phyloP scores from a whole-genome alignment of 2,797 vertebrate genomes.

The Ciconia nigra region DNA sequence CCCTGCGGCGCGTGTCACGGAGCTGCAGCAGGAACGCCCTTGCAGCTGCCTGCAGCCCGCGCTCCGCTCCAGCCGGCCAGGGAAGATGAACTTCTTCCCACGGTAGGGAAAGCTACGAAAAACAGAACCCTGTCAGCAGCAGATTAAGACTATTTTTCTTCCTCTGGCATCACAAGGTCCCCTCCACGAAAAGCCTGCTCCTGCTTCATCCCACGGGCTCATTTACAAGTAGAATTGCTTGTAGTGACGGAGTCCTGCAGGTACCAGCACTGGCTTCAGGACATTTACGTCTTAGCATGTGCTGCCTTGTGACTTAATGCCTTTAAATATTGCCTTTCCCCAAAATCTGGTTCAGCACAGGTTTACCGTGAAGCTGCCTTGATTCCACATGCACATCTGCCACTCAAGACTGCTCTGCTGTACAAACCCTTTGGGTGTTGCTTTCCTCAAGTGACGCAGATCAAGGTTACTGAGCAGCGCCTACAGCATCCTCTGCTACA shows the following conservation, averaged over 20 bases:
- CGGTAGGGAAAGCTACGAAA: not conserved
- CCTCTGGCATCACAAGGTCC: not conserved
- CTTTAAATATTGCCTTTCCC: not conserved
- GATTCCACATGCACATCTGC: not conserved
- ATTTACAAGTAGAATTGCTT: not conserved
- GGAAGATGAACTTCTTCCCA: not conserved
- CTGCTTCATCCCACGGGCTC: not conserved
- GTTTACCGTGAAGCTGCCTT: not conserved
- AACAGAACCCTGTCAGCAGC: not conserved
- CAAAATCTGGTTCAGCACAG: accelerated
- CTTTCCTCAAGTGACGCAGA: not conserved
- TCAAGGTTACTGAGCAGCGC: not conserved
- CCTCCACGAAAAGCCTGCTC: not conserved
- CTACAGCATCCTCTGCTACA: not conserved
- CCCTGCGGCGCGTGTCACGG: accelerated
- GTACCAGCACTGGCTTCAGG: not conserved
- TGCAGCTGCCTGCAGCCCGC: not conserved
- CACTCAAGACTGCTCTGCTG: not conserved
- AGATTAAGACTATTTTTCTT: not conserved
- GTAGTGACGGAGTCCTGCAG: not conserved
- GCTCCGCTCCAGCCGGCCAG: not conserved
- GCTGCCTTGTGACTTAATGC: not conserved
- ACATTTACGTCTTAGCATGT: not conserved
- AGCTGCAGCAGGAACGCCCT: not conserved
- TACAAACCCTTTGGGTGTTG: not conserved